phyloP scores from a whole-genome alignment of 2,113 vertebrate genomes.

The Antechinus flavipes region DNA sequence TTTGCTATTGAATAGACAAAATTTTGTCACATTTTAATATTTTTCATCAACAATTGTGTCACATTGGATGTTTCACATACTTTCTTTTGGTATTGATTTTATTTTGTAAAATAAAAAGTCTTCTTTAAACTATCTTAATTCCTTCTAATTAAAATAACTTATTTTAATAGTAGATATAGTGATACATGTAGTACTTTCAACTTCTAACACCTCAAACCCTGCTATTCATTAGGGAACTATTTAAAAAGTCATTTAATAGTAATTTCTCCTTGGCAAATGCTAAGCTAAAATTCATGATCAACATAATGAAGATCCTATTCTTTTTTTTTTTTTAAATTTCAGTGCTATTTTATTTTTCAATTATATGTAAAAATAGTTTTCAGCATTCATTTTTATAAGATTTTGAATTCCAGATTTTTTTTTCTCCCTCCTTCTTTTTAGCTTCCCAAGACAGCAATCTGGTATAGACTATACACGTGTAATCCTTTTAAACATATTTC shows the following conservation, averaged over 20 bases:
- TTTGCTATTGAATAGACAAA: neutral
- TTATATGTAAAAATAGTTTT: too few species aligned
- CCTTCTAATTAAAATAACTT: constrained; percentile 71
- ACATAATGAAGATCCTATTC: constrained; percentile 66
- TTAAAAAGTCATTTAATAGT: constrained; percentile 77
- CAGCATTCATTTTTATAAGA: too few species aligned
- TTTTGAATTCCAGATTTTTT: too few species aligned
- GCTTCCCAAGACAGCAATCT: too few species aligned
- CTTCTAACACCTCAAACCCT: constrained; percentile 65
- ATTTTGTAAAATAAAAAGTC: constrained; percentile 66
- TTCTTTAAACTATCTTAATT: constrained; percentile 74
- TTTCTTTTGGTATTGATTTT: constrained; percentile 22
- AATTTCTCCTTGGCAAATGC: constrained; percentile 63
- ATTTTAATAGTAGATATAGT: constrained; percentile 69
- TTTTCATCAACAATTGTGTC: neutral
- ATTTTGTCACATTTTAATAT: neutral
- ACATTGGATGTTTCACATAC: neutral
- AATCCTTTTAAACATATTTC: too few species aligned
- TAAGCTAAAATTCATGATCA: constrained; percentile 68
- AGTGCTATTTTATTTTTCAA: too few species aligned
- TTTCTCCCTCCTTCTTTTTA: too few species aligned
- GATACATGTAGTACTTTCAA: constrained; percentile 57
- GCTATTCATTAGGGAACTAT: constrained; percentile 74
- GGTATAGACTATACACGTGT: too few species aligned
- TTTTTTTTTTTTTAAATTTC: neutral